Evolutionary conservation across 2,113 vertebrate genomes (phyloP), one percentile per base, ranked within the genome.

Genomic region (Centropus unirufus): DNA sequence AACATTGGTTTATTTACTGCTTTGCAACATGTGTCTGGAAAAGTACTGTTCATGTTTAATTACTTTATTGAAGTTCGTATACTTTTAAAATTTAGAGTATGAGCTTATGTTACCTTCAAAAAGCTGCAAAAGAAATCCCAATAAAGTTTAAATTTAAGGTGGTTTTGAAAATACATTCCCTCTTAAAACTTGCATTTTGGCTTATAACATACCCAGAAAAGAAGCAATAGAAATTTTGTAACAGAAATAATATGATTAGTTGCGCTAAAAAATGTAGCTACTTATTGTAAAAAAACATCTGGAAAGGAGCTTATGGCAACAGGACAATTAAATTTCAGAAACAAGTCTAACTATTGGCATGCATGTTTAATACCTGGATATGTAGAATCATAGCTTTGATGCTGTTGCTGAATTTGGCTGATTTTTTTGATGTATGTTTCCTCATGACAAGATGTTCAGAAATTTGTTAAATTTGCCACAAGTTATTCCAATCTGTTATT

Each of bases 321-420:
- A 74, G 39, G 70, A 76, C 15, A 12, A 92, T 51, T 95, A 94
- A 58, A 92, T 86, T 94, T 73, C 82, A 75, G 85, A 46, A 93
- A 94, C 6, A 18, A 87, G 93, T 90, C 49, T 46, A 72, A 36
- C 57, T 96, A 82, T 93, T 93, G 91, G 52, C 83, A 96, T 32
- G 84, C 77, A 90, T 32, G 44, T 97, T 97, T 95, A 96, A 74
- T 90, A 93, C 42, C 70, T 96, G 96, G 87, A 91, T 92, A 87
- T 83, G 83, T 94, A 69, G 55, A 95, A 75, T 66, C 42, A 63
- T 16, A 84, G 30, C 59, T 89, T 93, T 95, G 63, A 93, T 95
- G 81, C 58, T 96, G 73, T 92, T 95, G 84, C 67, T 96, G 92
- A 97, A 91, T 96, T 97, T 97, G 70, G 59, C 78, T 79, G 61